Conservation (phyloP, 2,113 vertebrate species). For the Axis porcinus region DNA sequence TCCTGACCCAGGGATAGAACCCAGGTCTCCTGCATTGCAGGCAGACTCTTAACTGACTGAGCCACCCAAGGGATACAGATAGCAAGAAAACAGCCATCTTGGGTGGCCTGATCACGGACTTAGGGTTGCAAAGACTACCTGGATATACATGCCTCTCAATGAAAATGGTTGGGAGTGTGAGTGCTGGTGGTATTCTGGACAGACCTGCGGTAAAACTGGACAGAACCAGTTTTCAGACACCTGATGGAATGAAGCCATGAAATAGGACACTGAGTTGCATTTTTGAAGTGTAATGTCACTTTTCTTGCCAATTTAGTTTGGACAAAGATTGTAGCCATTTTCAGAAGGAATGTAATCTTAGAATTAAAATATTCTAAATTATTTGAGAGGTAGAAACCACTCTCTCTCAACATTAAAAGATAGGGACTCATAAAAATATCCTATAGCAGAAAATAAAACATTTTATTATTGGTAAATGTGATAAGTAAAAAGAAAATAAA, state of each 20-base stretch:
- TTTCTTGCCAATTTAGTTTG: neutral
- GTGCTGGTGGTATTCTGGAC: accelerated
- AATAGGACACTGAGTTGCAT: neutral
- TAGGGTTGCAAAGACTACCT: neutral
- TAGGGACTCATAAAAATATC: neutral
- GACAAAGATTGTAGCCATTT: neutral
- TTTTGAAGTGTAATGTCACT: neutral
- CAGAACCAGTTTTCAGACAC: neutral
- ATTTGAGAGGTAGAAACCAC: neutral
- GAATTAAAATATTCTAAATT: neutral
- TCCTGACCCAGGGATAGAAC: neutral
- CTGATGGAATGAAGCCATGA: neutral
- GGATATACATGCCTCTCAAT: neutral
- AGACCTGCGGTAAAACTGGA: neutral
- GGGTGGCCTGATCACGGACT: neutral
- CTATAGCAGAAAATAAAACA: neutral
- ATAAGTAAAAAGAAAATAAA: neutral
- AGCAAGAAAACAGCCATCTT: neutral
- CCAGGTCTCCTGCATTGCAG: neutral
- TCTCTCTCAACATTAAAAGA: neutral
- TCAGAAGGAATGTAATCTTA: neutral
- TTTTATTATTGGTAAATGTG: neutral
- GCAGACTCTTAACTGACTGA: neutral
- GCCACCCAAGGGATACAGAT: neutral
- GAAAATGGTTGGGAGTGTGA: neutral